These are phyloP conservation scores for Drosophila navojoa DNA, from an alignment of 1,140 invertebrate genomes.

Conservation along the genomic window DNA sequence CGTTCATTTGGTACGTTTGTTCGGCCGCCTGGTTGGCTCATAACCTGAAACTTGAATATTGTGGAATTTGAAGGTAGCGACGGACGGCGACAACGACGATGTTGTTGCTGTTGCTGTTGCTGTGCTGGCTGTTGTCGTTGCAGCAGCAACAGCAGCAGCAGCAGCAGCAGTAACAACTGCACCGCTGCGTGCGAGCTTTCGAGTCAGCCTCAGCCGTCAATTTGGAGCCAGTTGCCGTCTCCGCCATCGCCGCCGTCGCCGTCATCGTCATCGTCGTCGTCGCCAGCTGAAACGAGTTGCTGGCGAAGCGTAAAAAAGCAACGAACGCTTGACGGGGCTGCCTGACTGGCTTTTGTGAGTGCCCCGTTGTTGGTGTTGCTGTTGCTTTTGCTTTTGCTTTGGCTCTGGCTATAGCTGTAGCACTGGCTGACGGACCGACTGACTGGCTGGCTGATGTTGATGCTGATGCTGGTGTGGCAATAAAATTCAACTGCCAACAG, in stretches of 20 bases:
- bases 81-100: conserved; percentile 37
- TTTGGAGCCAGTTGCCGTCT: conserved; percentile 66
- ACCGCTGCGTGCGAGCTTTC: conserved; percentile 76
- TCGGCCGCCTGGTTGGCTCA: conserved; percentile 62
- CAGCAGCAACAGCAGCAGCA: conserved; percentile 34
- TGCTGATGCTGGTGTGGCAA: conserved; percentile 67
- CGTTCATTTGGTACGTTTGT: conserved; percentile 12
- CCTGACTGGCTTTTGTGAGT: conserved; percentile 38
- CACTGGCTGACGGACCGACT: conserved; percentile 33
- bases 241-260: conserved; percentile 29
- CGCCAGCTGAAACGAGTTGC: conserved; percentile 76
- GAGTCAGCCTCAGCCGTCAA: conserved; percentile 68
- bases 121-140: conserved; percentile 18
- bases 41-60: conserved; percentile 83
- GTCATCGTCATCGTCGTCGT: conserved; percentile 30
- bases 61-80: conserved; percentile 81
- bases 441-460: not conserved
- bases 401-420: conserved; percentile 6
- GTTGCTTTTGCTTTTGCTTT: conserved; percentile 4
- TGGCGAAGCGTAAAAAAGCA: conserved; percentile 77
- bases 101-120: conserved; percentile 26
- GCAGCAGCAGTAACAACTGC: conserved; percentile 56
- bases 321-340: conserved; percentile 63
- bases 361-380: conserved; percentile 10
- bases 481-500: conserved; percentile 71